Percentiles rank a stretch among this genome's conserved stretches.
Conservation (phyloP, 2,113 vertebrate genomes). For the Lasiurus cinereus region DNA sequence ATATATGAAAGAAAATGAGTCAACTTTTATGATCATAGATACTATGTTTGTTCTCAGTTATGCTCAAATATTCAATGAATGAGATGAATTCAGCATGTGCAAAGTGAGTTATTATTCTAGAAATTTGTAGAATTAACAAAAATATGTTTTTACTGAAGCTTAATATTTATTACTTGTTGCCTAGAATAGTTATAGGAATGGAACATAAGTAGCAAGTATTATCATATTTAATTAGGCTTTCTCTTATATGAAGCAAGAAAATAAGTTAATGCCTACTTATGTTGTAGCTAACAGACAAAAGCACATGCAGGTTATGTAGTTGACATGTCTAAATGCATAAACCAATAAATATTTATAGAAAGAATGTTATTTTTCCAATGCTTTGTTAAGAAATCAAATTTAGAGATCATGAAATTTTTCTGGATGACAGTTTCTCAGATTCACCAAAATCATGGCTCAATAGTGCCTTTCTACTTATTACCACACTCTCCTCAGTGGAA, state of each 20-base stretch:
- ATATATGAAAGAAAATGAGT: not conserved
- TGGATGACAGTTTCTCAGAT: not conserved
- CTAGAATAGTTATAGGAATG: not conserved
- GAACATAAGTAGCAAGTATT: not conserved
- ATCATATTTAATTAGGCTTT: not conserved
- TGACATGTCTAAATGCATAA: not conserved
- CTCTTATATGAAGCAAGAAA: not conserved
- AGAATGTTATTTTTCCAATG: not conserved
- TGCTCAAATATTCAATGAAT: not conserved
- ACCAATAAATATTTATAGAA: not conserved
- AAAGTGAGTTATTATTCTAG: not conserved
- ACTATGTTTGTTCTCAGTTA: slow-evolving; percentile 1
- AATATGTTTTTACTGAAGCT: not conserved
- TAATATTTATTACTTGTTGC: not conserved
- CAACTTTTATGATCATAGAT: not conserved
- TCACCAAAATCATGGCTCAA: not conserved
- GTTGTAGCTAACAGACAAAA: not conserved
- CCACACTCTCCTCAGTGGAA: not conserved
- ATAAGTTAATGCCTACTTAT: not conserved
- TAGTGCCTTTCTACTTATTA: not conserved
- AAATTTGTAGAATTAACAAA: not conserved
- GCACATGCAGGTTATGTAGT: not conserved
- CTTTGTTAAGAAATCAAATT: not conserved
- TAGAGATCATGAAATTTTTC: not conserved
- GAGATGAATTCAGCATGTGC: not conserved